These are phyloP conservation scores for Scopus umbretta DNA, from an alignment of 2,113 vertebrate genomes.

Conservation along the genomic window DNA sequence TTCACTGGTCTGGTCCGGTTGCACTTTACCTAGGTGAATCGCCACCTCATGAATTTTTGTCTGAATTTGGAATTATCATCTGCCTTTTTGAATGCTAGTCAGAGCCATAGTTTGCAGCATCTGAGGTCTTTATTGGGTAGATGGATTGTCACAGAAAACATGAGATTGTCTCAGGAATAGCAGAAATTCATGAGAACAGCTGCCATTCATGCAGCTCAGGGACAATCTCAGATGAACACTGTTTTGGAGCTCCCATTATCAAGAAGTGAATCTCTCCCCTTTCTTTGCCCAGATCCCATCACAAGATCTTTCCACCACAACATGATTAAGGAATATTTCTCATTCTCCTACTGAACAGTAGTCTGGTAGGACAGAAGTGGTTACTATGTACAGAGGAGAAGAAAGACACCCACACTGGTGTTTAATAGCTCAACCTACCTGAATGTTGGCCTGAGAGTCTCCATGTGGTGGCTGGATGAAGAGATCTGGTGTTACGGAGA, in stretches of 20 bases:
- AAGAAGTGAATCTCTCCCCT: not conserved
- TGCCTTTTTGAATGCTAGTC: not conserved
- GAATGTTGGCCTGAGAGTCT: not conserved
- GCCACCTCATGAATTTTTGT: not conserved
- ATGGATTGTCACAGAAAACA: not conserved
- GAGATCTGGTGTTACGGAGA: not conserved
- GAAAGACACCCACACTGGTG: not conserved
- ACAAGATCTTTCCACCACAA: not conserved
- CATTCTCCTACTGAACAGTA: not conserved
- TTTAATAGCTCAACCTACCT: not conserved
- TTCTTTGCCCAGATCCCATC: not conserved
- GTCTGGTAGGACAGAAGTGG: not conserved
- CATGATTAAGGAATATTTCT: not conserved
- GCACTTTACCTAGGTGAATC: not conserved
- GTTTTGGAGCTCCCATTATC: not conserved
- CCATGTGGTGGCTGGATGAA: not conserved
- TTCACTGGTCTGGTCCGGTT: not conserved
- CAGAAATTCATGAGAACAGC: fast-evolving
- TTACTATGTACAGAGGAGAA: not conserved
- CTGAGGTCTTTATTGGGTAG: not conserved
- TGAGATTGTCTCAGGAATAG: not conserved
- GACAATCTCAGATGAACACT: not conserved
- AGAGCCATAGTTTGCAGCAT: not conserved
- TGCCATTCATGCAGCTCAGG: not conserved
- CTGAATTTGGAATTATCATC: not conserved